phyloP scores from a whole-genome alignment of 2,113 vertebrate genomes.

The Cephalophus harveyi region DNA sequence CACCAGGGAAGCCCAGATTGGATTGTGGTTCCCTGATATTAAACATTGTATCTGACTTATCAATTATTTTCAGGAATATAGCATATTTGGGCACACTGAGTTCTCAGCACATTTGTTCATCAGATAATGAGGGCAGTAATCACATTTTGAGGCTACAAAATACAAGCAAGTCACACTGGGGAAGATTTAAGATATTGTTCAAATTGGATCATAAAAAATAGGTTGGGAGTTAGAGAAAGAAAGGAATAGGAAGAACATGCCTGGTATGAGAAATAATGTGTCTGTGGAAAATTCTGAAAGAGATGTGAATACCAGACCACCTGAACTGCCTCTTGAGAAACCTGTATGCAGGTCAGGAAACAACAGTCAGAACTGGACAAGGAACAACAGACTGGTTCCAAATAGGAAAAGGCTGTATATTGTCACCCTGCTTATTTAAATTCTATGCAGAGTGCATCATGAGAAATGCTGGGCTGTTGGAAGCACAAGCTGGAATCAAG shows the following conservation, averaged over 20 bases:
- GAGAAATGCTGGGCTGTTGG: fast-evolving
- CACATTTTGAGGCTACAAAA: neutral
- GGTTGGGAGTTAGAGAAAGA: neutral
- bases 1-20: neutral
- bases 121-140: neutral
- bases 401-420: neutral
- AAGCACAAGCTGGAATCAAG: neutral
- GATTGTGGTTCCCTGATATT: neutral
- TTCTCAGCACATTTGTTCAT: neutral
- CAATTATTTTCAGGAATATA: neutral
- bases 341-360: neutral
- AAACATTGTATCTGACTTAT: neutral
- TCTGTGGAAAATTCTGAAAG: neutral
- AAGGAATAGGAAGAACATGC: neutral
- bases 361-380: neutral
- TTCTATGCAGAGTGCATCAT: neutral
- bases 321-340: neutral
- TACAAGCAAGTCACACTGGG: neutral
- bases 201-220: neutral
- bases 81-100: neutral
- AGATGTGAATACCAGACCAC: neutral
- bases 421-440: neutral
- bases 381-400: neutral
- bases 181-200: neutral
- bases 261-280: neutral